These are phyloP conservation scores for Tricholauxania praeusta DNA, from an alignment of 2,888 invertebrate genomes.

Conservation along the genomic window DNA sequence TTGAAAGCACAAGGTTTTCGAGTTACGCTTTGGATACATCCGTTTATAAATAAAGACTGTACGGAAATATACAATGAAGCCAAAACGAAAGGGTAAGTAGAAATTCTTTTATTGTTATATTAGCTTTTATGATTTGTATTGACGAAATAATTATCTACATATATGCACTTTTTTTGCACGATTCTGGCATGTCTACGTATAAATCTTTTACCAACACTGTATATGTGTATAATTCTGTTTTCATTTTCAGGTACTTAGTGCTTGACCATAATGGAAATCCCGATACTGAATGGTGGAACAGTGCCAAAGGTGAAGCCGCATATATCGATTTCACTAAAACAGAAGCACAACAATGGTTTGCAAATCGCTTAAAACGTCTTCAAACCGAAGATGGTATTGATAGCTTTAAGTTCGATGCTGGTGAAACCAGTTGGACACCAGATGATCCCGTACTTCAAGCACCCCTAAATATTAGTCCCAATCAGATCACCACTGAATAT, in stretches of 20 bases:
- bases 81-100: too few relatives aligned
- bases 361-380: conserved; percentile 69
- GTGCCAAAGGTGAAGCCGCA: conserved; percentile 67
- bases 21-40: too few relatives aligned
- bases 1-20: too few relatives aligned
- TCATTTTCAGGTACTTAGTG: too few relatives aligned
- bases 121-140: too few relatives aligned
- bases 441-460: conserved; percentile 72
- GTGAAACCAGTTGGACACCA: conserved; percentile 76
- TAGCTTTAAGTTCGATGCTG: conserved; percentile 84
- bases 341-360: conserved; percentile 72
- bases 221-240: not conserved
- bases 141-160: too few relatives aligned
- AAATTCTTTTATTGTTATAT: too few relatives aligned
- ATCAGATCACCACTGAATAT: conserved; percentile 69
- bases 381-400: conserved; percentile 75
- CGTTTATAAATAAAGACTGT: too few relatives aligned
- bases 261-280: conserved; percentile 66
- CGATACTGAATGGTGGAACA: conserved; percentile 70
- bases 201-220: not conserved
- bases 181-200: too few relatives aligned
- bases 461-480: conserved; percentile 67
- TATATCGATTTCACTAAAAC: conserved; percentile 79
- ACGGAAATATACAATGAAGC: too few relatives aligned
- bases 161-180: too few relatives aligned